Base-by-base conservation (phyloP, 2,113 vertebrate species). In the Oreamnos americanus region DNA sequence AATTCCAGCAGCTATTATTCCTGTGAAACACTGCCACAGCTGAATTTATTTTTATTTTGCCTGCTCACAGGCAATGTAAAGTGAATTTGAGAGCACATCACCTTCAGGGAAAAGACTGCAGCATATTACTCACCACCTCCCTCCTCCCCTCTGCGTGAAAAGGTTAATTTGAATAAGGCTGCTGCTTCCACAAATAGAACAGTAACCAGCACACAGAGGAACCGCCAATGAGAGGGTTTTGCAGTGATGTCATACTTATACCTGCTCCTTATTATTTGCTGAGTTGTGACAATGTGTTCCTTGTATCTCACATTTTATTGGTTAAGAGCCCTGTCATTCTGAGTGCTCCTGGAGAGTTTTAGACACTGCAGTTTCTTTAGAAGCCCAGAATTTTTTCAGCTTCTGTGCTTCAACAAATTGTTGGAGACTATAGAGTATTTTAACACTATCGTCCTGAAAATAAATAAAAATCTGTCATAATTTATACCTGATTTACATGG, bases 91-190 rank as follows among this genome's bases (percentile, higher is more conserved):
- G 97, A 98, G 97, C 96, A 82, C 98, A 95, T 98, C 98, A 98
- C 98, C 98, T 98, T 98, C 97, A 98, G 97, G 97, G 97, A 96
- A 97, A 98, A 97, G 95, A 98, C 98, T 96, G 98, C 97, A 96
- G 96, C 36, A 30, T 51, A 94, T 98, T 98, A 88, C 97, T 97
- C 97, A 97, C 97, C 64, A 30, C 71, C 45, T 88, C 91, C 97
- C 83, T 84, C 97, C 93, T 15, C 95, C 92, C 81, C 74, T 84
- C 96, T 58, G 91, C 58, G 6, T 86, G 98, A 93, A 98, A 97
- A 98, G 98, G 98, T 98, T 98, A 98, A 98, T 98, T 98, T 98
- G 98, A 98, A 98, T 98, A 97, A 97, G 91, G 97, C 98, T 98
- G 98, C 98, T 94, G 97, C 96, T 98, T 95, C 98, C 96, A 98